Base-by-base conservation (phyloP, 1,140 invertebrate genomes). In the Diploscapter pachys region DNA sequence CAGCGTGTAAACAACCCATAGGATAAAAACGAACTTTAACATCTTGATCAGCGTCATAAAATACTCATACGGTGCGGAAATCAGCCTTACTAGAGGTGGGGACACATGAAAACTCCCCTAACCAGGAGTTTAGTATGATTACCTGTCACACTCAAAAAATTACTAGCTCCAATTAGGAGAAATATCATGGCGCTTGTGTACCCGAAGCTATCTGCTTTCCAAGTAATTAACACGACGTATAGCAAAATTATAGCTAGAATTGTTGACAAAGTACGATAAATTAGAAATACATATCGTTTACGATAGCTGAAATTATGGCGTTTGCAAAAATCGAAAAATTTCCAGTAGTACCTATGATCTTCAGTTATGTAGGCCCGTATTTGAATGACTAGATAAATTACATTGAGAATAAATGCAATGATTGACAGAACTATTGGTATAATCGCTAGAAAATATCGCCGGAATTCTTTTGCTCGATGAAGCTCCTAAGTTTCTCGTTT, bases 391-490 rank as follows among this genome's bases (percentile, higher is more conserved):
- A 72, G 61, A 52, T 63, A 68, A 31, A 76, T 50, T n/a, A 81
- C 9, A 50, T 80, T 80, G 4, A 81, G 31, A 50, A 79, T 57
- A 48, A 82, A 72, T 51, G 75, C 63, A 48, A 80, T 62, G 49
- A 77, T 57, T n/a, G 80, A 80, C 0, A 80, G 13, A 56, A 80
- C 63, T 11, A 80, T 72, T 55, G 79, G 79, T 31, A 80, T 67
- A 5, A 80, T 66, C 31, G 75, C 79, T 8, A 80, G 68, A 56
- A 76, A 80, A 49, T 71, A 71, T 6, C 66, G 66, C n/a, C 80
- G 80, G 56, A 81, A 81, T 48, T 79, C 80, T 55, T 81, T 81
- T 9, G 80, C 80, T 53, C 57, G 76, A 75, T 81, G 80, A 11
- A 81, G 65, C 57, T 79, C 72, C 78, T 82, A 66, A 49, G 72